Base-by-base conservation (phyloP, 2,797 vertebrate genomes). In the Urosaurus nigricauda region DNA sequence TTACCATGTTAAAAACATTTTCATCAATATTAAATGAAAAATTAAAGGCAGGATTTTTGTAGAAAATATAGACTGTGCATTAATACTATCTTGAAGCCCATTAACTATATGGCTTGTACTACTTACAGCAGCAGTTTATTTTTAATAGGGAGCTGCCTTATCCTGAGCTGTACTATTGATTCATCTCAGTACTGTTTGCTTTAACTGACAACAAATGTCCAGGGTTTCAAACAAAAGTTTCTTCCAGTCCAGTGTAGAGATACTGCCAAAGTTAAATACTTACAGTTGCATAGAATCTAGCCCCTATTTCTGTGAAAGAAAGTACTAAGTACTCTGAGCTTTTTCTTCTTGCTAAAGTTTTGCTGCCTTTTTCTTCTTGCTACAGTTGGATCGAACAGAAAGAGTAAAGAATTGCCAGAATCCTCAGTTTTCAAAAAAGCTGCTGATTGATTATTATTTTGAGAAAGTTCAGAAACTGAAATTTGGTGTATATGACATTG, bases 391-490 rank as follows among this genome's bases (percentile, higher is more conserved):
- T 90, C 97, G 98, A 35, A 99, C 97, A 0, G 98, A 99, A 93
- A 96, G 73, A 71, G 58, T 99, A 87, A 96, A 96, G 63, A 99
- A 99, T 95, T 97, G 95, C 88, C 97, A 98, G 78, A 97, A 95
- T 84, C 98, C 98, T 0, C 96, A 98, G 73, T 99, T 99, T 95
- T 98, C 98, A 37, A 97, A 97, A 93, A 98, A 97, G 26, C 95
- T 99, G 26, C 93, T 96, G 17, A 81, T 99, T 63, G 97, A 98
- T 84, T 99, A 98, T 94, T 96, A 97, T 94, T 99, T 99, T 85
- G 98, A 99, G 95, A 98, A 97, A 6, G 98, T 98, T 16, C 98
- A 98, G 96, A 98, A 98, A 79, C 95, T 99, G 63, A 98, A 98
- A 91, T 97, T 99, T 0, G 95, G 96, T 0, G 0, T 99, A 53